These are phyloP conservation scores for Phyllostomus discolor DNA, from an alignment of 2,113 vertebrate genomes.

Conservation along the genomic window DNA sequence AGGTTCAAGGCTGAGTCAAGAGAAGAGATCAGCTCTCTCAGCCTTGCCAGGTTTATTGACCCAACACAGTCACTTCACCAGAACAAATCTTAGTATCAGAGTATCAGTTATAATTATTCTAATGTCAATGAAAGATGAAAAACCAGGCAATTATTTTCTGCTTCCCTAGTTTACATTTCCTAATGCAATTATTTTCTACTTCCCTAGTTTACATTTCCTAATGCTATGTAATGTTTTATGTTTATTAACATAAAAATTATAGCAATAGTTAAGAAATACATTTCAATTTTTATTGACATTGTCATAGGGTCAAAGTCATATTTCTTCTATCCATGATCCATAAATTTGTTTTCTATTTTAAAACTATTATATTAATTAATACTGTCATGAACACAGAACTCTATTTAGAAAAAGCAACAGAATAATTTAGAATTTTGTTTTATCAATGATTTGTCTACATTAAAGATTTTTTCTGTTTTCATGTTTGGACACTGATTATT, in stretches of 20 bases:
- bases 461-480: constrained; percentile 18
- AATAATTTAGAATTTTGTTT: background rate
- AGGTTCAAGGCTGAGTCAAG: background rate
- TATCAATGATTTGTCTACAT: background rate
- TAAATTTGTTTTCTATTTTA: background rate
- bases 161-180: background rate
- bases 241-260: background rate
- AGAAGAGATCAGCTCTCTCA: background rate
- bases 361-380: background rate
- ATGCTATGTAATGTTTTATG: background rate
- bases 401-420: background rate
- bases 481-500: background rate
- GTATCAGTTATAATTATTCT: background rate
- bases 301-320: background rate
- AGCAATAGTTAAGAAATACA: background rate
- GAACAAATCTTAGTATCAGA: background rate
- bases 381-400: background rate
- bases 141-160: background rate
- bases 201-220: background rate
- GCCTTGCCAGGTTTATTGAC: background rate
- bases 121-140: background rate
- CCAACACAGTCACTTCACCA: background rate
- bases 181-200: background rate
- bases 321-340: background rate
- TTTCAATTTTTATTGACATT: background rate